Base-by-base conservation (phyloP, 1,140 invertebrate genomes). In the Neodiprion pinetum region DNA sequence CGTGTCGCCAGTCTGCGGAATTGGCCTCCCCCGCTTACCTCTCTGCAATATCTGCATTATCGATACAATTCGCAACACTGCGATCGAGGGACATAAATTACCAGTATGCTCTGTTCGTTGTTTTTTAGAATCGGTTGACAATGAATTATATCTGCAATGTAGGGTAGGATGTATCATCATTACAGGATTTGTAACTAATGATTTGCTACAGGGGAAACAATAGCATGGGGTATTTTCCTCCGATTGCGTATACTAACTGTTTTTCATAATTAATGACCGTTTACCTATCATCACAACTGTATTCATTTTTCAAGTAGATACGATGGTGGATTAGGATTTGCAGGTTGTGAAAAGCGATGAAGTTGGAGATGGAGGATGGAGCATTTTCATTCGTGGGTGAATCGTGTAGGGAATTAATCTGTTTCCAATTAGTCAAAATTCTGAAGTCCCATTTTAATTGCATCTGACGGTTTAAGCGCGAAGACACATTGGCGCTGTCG, bases 361-460 rank as follows among this genome's bases (percentile, higher is more conserved):
- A 61, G 11, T 9, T 9, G 9, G 53, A 17, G 11, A 17, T 9
- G 53, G 53, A 17, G 53, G 53, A 61, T 61, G 11, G 53, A 17
- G n/a, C 4, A 61, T 61, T 14, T 14, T 61, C 53, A 17, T 12
- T 61, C n/a, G 53, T 61, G 11, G 53, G 11, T 61, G 9, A 14
- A 61, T 12, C n/a, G 53, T 61, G 53, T 40, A 5, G 11, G n/a
- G 53, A 61, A 61, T 61, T 61, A 84, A 83, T 82, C 77, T 76
- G 76, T 80, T 81, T 82, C 78, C 79, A 85, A 84, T 84, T 84
- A 84, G 72, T 77, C 77, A 69, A 67, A 9, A 67, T 77, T 71
- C 73, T 48, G 75, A 78, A 81, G 79, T 67, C 49, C 70, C 77
- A 79, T 79, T 80, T 74, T 75, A 74, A 72, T 49, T 66, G 72